phyloP scores from a whole-genome alignment of 1,140 invertebrate species.

The Hermatobates lingyangjiaoensis region DNA sequence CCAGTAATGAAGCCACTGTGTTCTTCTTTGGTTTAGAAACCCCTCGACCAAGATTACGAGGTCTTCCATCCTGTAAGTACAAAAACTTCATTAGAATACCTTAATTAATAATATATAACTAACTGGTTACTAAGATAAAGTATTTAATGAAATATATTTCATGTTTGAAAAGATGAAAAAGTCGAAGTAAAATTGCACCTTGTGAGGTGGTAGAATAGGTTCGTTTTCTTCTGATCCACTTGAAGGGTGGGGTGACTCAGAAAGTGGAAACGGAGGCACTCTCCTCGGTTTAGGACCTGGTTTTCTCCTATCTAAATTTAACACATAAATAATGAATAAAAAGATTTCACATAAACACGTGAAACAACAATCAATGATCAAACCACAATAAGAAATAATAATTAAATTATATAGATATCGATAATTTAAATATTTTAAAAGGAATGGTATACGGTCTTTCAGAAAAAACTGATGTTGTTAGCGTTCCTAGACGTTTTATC shows the following conservation, averaged over 20 bases:
- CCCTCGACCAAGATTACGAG: constrained; percentile 59
- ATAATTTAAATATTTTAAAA: no score
- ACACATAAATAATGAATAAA: no score
- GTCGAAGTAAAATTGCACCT: constrained; percentile 7
- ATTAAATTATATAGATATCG: no score
- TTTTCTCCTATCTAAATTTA: constrained; percentile 38
- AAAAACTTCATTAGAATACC: background rate
- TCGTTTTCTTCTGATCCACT: constrained; percentile 47
- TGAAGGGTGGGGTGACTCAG: constrained; percentile 31
- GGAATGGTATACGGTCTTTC: no score
- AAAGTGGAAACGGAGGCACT: constrained; percentile 33
- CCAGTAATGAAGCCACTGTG: constrained; percentile 67
- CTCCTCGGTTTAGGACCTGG: constrained; percentile 48
- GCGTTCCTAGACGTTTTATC: no score
- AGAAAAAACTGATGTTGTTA: no score
- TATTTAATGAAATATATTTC: background rate
- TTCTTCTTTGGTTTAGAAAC: constrained; percentile 80
- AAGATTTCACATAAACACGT: no score
- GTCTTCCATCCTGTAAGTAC: constrained; percentile 42
- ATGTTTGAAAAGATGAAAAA: no score
- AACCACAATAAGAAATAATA: no score
- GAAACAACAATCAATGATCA: no score
- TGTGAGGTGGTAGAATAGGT: constrained; percentile 21
- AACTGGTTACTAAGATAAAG: no score
- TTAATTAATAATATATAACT: no score